These are phyloP conservation scores for Gymnorhina tibicen DNA, from an alignment of 2,113 vertebrate genomes.

Conservation along the genomic window DNA sequence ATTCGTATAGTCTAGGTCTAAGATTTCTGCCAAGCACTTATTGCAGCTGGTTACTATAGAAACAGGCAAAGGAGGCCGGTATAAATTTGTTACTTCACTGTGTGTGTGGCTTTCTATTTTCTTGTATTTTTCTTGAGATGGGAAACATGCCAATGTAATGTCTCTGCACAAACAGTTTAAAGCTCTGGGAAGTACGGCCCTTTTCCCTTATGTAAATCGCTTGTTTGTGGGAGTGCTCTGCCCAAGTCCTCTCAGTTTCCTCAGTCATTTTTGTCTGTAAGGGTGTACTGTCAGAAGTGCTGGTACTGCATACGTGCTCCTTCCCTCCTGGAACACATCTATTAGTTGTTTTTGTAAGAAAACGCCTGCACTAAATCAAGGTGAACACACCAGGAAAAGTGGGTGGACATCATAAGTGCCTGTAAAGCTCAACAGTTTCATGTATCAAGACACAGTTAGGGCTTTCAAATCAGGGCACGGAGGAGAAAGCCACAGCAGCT, in stretches of 20 bases:
- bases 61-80: constrained; percentile 27
- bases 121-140: background rate
- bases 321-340: background rate
- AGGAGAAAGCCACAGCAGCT: background rate
- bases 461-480: background rate
- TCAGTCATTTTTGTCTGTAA: background rate
- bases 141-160: background rate
- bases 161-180: background rate
- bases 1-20: constrained; percentile 16
- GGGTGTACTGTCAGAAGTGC: background rate
- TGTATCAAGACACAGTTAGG: background rate
- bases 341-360: background rate
- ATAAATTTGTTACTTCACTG: background rate
- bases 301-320: background rate
- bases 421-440: background rate
- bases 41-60: constrained; percentile 19
- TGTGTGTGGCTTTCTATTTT: background rate
- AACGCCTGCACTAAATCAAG: background rate
- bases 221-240: background rate
- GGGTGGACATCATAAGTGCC: background rate
- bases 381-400: background rate
- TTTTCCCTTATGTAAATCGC: background rate
- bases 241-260: background rate
- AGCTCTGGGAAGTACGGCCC: background rate
- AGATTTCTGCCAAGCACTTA: background rate